phyloP scores from a whole-genome alignment of 2,113 vertebrate species.

The Perccottus glenii region DNA sequence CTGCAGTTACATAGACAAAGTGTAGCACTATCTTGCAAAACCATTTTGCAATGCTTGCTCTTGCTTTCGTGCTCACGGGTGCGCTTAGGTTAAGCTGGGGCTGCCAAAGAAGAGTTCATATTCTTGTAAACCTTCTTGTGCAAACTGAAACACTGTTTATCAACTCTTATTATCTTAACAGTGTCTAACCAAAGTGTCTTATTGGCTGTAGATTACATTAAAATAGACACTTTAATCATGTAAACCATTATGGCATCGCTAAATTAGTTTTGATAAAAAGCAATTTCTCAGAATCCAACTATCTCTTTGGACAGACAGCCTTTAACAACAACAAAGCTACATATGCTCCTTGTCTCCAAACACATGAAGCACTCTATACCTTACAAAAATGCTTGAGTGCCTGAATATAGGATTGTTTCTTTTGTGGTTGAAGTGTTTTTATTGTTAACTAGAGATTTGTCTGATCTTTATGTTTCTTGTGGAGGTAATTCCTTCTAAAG shows the following conservation, averaged over 20 bases:
- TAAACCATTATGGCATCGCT: no score
- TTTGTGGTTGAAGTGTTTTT: conserved; percentile 37
- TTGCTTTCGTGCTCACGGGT: conserved; percentile 42
- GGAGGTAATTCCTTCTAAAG: conserved; percentile 56
- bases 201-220: no score
- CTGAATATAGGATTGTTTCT: conserved; percentile 52
- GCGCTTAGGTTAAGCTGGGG: conserved; percentile 52
- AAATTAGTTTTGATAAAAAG: no score
- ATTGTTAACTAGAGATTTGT: no score
- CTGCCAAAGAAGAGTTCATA: conserved; percentile 54
- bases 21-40: conserved; percentile 73
- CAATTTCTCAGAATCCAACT: no score
- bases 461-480: conserved; percentile 19
- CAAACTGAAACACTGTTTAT: no score
- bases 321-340: conserved; percentile 15
- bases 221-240: no score
- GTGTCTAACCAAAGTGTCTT: no score
- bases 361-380: conserved; percentile 11
- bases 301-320: neutral
- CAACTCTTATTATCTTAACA: no score
- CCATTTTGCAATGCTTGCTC: conserved; percentile 67
- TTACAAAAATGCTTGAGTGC: conserved; percentile 28
- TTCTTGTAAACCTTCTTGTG: no score
- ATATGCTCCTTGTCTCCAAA: conserved; percentile 19
- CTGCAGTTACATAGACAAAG: conserved; percentile 65